Evolutionary conservation across 2,113 vertebrate species (phyloP).

Genomic region (Scophthalmus maximus): DNA sequence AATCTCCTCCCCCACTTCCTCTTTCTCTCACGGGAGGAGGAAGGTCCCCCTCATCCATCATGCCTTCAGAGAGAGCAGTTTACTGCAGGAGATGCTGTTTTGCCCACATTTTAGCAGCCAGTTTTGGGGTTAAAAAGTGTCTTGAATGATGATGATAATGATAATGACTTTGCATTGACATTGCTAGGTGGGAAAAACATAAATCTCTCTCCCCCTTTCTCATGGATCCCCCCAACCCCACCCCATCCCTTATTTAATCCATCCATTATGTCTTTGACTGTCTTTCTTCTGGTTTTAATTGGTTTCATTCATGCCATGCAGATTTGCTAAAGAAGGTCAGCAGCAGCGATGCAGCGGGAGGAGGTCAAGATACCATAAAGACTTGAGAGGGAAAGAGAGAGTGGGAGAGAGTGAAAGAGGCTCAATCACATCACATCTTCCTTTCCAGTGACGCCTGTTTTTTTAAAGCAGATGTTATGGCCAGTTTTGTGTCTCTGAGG

Average conservation of each 20-base stretch:
- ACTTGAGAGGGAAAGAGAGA: slow-evolving; percentile 52
- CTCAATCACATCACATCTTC: slow-evolving; percentile 11
- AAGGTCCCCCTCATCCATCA: slow-evolving; percentile 35
- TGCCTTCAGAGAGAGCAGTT: slow-evolving; percentile 28
- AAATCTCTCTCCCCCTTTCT: slow-evolving; percentile 30
- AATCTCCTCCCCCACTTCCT: slow-evolving; percentile 22
- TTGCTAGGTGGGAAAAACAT: slow-evolving; percentile 17
- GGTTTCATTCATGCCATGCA: slow-evolving; percentile 83
- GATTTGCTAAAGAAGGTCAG: slow-evolving; percentile 72
- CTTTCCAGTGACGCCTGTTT: not conserved
- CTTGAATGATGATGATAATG: slow-evolving; percentile 10
- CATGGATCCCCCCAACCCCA: not conserved
- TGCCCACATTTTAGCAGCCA: slow-evolving; percentile 37
- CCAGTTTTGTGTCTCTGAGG: slow-evolving; percentile 7
- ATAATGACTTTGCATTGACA: slow-evolving; percentile 43
- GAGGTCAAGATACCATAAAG: slow-evolving; percentile 22
- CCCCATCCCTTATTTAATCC: slow-evolving; percentile 20
- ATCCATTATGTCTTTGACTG: slow-evolving; percentile 41
- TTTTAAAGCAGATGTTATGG: not conserved
- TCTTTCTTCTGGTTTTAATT: slow-evolving; percentile 50
- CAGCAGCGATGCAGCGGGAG: slow-evolving; percentile 55
- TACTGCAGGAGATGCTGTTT: slow-evolving; percentile 46
- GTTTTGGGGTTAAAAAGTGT: slow-evolving; percentile 23
- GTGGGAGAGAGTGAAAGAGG: slow-evolving; percentile 53
- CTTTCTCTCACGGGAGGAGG: slow-evolving; percentile 25